These are phyloP conservation scores for Standfussiana lucernea DNA, from an alignment of 2,888 invertebrate species.

Conservation along the genomic window DNA sequence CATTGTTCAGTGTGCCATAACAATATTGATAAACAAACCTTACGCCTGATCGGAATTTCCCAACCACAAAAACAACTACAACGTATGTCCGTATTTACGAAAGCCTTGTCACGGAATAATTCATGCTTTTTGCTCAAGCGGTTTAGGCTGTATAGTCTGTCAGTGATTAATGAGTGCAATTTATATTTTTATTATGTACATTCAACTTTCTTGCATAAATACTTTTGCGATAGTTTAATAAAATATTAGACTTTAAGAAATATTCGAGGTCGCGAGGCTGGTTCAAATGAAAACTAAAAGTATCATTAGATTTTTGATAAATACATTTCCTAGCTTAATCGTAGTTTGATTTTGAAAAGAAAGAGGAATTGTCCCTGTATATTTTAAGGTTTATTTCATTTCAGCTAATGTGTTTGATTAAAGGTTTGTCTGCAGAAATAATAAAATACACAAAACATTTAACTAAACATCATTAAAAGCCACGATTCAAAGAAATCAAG, in stretches of 20 bases:
- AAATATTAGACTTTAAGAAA: too few relatives aligned
- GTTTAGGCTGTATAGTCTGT: not conserved
- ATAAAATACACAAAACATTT: slow-evolving; percentile 17
- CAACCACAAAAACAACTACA: not conserved
- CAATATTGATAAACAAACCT: not conserved
- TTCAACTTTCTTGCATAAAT: too few relatives aligned
- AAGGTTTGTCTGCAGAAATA: slow-evolving; percentile 41
- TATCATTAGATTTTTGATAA: not conserved
- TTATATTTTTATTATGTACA: too few relatives aligned
- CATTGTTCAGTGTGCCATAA: not conserved
- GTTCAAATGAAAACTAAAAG: not conserved
- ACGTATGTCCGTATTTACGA: not conserved
- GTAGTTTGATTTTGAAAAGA: not conserved
- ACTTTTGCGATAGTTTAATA: too few relatives aligned
- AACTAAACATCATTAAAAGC: slow-evolving; percentile 13
- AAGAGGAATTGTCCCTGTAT: not conserved
- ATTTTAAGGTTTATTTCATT: not conserved
- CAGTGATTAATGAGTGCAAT: too few relatives aligned
- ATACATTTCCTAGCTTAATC: not conserved
- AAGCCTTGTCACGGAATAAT: not conserved
- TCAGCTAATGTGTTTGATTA: slow-evolving; percentile 1
- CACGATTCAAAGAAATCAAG: slow-evolving; percentile 17
- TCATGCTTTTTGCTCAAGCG: not conserved
- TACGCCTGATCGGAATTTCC: not conserved
- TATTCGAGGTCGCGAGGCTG: not conserved